Base-by-base conservation (phyloP, 2,797 vertebrate species). In the Geotrypetes seraphini region DNA sequence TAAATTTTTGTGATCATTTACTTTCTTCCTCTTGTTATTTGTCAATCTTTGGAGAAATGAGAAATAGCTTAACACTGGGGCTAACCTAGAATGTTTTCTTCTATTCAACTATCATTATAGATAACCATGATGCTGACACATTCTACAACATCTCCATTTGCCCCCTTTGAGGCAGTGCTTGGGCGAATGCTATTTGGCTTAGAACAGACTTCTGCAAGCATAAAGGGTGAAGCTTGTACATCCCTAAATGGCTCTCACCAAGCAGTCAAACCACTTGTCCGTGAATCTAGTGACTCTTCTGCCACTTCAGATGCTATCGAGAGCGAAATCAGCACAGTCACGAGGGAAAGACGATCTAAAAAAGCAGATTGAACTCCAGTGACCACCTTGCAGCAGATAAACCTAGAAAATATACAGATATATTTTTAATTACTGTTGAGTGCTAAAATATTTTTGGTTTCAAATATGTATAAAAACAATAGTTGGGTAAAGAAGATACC, bases 101-200 rank as follows among this genome's bases (percentile, higher is more conserved):
- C 16, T 22, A n/a, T 5, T 31, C 44, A 9, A 34, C 11, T n/a
- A n/a, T n/a, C n/a, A n/a, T 42, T 1, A 0, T 45, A 90, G 94
- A 56, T 83, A n/a, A 76, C 78, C 53, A 90, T 92, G 87, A 90
- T 91, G 82, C 49, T 91, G 53, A 84, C 79, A 5, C 70, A 74
- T 41, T 76, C 75, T 7, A 46, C 81, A 8, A 2, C 63, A 22
- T 79, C 82, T 31, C 83, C 86, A 2, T 79, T 97, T 26, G 76
- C 79, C 24, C 36, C 63, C 6, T 28, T 92, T 5, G 94, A 98
- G 66, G 71, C 82, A 2, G 47, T 39, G 4, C 4, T 97, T 42
- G 69, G 81, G 65, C 62, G 60, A 17, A 66, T 87, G 23, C 63
- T 97, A 14, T 99, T 98, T 55, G 51, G 74, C 1, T 73, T 69